Conservation (phyloP, 2,888 invertebrate genomes). For the Endotricha flammealis region DNA sequence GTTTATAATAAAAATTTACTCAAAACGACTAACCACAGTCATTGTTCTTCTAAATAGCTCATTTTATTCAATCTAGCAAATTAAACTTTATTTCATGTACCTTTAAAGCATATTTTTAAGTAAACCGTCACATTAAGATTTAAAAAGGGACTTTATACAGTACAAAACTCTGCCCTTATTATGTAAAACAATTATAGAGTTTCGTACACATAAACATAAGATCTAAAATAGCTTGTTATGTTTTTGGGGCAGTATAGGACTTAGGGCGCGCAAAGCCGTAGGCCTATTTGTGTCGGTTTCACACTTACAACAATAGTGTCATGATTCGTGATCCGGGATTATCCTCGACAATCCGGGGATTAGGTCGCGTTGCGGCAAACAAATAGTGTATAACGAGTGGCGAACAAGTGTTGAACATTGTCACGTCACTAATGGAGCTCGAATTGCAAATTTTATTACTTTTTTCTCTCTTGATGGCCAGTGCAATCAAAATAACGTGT, state of each 20-base stretch:
- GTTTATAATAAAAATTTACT: conserved; percentile 54
- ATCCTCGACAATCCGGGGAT: conserved; percentile 67
- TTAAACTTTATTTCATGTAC: background rate
- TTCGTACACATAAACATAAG: fast-evolving
- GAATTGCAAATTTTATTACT: conserved; percentile 59
- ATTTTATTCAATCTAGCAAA: conserved; percentile 14
- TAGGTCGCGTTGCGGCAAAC: conserved; percentile 71
- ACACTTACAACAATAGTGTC: conserved; percentile 76
- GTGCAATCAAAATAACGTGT: no score
- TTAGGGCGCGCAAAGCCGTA: conserved; percentile 48
- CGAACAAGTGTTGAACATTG: conserved; percentile 50
- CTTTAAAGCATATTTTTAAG: conserved; percentile 12
- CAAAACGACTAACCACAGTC: conserved; percentile 41
- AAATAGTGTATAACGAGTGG: conserved; percentile 65
- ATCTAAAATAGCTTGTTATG: conserved; percentile 21
- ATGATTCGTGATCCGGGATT: conserved; percentile 66
- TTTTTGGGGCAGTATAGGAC: conserved; percentile 13
- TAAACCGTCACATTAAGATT: conserved; percentile 21
- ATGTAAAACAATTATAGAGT: conserved; percentile 22
- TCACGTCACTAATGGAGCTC: conserved; percentile 57
- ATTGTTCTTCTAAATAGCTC: conserved; percentile 28
- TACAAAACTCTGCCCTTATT: conserved; percentile 24
- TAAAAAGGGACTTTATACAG: conserved; percentile 36
- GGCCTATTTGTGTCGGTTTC: conserved; percentile 78
- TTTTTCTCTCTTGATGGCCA: no score